These are phyloP conservation scores for Calliphora vomitoria DNA, from an alignment of 2,888 invertebrate genomes.

Conservation along the genomic window DNA sequence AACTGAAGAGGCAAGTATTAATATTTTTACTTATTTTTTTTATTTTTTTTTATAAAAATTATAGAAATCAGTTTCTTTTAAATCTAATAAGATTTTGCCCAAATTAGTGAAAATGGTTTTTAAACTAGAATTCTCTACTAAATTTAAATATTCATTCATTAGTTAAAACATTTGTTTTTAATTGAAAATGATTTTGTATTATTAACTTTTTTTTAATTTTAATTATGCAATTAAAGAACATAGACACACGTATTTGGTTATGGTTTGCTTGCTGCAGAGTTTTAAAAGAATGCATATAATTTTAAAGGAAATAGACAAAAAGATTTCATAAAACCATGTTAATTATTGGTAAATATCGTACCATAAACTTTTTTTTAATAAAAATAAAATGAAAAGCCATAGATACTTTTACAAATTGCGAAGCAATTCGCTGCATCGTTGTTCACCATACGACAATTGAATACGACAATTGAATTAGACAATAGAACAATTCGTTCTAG, in stretches of 20 bases:
- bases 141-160: constrained; percentile 16
- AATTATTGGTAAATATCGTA: too few relatives aligned
- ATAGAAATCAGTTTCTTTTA: too few relatives aligned
- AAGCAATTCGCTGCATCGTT: too few relatives aligned
- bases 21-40: constrained; percentile 22
- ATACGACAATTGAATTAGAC: too few relatives aligned
- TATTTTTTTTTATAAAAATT: background rate
- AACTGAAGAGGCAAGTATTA: constrained; percentile 86
- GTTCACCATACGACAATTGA: too few relatives aligned
- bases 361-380: too few relatives aligned
- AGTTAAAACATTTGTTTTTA: constrained; percentile 12
- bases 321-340: background rate
- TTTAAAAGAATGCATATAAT: constrained; percentile 19
- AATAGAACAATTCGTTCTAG: too few relatives aligned
- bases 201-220: constrained; percentile 21
- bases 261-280: constrained; percentile 7
- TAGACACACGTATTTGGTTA: background rate
- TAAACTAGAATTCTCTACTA: background rate
- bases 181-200: background rate
- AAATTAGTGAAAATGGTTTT: constrained; percentile 12
- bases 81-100: too few relatives aligned
- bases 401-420: too few relatives aligned
- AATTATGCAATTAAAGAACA: constrained; percentile 56
- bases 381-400: too few relatives aligned
- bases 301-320: background rate